Evolutionary conservation across 2,797 vertebrate genomes (phyloP).

Genomic region (Brachyalestes nurse): DNA sequence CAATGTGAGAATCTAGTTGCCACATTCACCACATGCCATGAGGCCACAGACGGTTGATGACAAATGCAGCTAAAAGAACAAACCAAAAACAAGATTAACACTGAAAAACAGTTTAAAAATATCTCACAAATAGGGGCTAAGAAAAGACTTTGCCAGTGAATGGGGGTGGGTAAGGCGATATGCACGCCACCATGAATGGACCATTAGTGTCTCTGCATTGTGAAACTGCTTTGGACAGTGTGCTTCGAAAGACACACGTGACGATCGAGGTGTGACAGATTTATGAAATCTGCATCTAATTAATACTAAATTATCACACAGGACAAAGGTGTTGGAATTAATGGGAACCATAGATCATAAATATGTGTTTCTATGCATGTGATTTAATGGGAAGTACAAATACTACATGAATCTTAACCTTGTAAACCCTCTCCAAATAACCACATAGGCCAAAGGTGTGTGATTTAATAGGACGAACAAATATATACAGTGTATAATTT

Average conservation of each 20-base stretch:
- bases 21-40: conserved; percentile 14
- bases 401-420: too few relatives aligned
- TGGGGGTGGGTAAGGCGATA: conserved; percentile 20
- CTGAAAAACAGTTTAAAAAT: background rate
- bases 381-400: background rate
- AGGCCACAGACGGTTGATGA: background rate
- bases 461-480: too few relatives aligned
- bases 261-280: background rate
- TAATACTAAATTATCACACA: background rate
- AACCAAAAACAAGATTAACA: background rate
- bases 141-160: background rate
- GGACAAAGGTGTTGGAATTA: too few relatives aligned
- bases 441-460: too few relatives aligned
- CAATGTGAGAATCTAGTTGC: background rate
- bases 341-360: too few relatives aligned
- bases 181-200: background rate
- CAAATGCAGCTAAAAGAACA: background rate
- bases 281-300: background rate
- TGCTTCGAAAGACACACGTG: background rate
- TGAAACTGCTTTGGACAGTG: conserved; percentile 6
- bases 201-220: background rate
- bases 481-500: too few relatives aligned
- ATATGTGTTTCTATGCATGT: too few relatives aligned
- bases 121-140: background rate
- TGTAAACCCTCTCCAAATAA: background rate